Evolutionary conservation across 2,888 invertebrate species (phyloP).

Genomic region (Microctonus hyperodae): DNA sequence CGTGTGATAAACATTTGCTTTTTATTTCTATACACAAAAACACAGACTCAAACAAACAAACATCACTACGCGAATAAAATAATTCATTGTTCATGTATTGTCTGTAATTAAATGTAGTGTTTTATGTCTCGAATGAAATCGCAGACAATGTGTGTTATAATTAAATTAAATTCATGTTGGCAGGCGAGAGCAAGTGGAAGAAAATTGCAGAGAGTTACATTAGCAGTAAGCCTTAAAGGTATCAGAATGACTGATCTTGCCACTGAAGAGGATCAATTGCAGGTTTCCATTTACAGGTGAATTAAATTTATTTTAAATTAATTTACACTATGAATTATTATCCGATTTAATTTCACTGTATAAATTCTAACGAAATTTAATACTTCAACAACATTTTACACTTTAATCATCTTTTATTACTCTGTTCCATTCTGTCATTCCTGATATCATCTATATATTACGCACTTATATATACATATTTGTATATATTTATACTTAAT

Average conservation of each 20-base stretch:
- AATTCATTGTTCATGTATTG: no score
- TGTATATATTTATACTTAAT: background rate
- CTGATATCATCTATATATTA: no score
- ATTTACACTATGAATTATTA: background rate
- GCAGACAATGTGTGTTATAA: background rate
- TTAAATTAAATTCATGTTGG: slow-evolving; percentile 37
- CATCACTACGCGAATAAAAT: no score
- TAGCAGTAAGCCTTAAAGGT: slow-evolving; percentile 79
- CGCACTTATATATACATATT: background rate
- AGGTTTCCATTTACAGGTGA: slow-evolving; percentile 87
- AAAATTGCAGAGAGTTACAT: slow-evolving; percentile 71
- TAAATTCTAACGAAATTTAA: background rate
- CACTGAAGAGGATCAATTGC: slow-evolving; percentile 75
- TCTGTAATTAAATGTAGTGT: background rate
- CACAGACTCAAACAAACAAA: no score
- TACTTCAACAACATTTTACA: background rate
- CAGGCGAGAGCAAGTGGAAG: slow-evolving; percentile 68
- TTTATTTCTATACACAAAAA: no score
- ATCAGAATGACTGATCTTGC: slow-evolving; percentile 77
- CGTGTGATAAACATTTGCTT: background rate
- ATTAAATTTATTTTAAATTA: slow-evolving; percentile 13
- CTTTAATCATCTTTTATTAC: background rate
- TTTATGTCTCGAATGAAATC: background rate
- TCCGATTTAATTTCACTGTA: background rate
- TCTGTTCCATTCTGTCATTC: background rate